Percentiles rank a stretch among this genome's conserved stretches.
These are phyloP conservation scores for Lasioglossum albipes DNA, from an alignment of 1,140 invertebrate genomes.

Conservation along the genomic window DNA sequence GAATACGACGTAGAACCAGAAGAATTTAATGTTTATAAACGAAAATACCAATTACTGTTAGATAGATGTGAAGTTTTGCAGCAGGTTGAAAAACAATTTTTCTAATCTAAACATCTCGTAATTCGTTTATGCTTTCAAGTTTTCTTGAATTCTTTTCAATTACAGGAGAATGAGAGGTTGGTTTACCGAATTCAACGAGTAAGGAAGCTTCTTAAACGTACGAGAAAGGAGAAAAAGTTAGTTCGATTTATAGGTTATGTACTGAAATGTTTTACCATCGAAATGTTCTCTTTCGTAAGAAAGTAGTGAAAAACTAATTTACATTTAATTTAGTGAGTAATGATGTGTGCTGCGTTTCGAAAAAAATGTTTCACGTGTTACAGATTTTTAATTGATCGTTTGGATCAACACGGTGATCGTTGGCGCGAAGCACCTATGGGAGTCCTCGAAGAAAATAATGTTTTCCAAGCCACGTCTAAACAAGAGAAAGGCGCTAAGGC, in stretches of 20 bases:
- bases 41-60: conserved; percentile 77
- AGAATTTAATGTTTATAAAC: conserved; percentile 77
- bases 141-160: conserved; percentile 43
- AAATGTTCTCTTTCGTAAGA: background rate
- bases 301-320: background rate
- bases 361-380: conserved; percentile 27
- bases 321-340: background rate
- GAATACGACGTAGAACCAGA: conserved; percentile 73
- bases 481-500: conserved; percentile 73
- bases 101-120: background rate
- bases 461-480: conserved; percentile 73
- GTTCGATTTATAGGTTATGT: conserved; percentile 69
- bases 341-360: background rate
- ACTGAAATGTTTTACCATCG: background rate
- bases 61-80: conserved; percentile 78
- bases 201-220: conserved; percentile 76
- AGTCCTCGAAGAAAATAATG: conserved; percentile 77
- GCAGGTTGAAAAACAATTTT: conserved; percentile 69
- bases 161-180: conserved; percentile 79
- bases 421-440: conserved; percentile 79
- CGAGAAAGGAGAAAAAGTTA: conserved; percentile 79
- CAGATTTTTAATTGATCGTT: conserved; percentile 78
- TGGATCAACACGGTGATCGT: conserved; percentile 78
- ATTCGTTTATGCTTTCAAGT: conserved; percentile 22
- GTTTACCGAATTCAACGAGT: conserved; percentile 78